Conservation (phyloP, 2,113 vertebrate species). For the Podiceps cristatus region DNA sequence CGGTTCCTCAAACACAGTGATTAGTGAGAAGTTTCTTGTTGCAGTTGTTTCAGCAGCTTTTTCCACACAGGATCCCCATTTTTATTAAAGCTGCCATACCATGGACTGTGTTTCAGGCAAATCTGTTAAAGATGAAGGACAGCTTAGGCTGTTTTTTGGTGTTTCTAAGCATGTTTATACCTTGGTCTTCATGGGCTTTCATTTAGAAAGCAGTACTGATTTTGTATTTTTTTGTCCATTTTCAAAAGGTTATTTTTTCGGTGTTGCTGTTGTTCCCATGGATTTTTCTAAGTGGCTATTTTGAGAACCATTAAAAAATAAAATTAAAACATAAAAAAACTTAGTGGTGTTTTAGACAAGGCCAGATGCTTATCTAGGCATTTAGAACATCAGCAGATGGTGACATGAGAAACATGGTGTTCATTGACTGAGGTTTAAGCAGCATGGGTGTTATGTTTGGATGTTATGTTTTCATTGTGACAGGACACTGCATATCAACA, state of each 20-base stretch:
- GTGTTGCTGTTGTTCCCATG: background rate
- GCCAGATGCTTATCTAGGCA: constrained; percentile 34
- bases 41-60: background rate
- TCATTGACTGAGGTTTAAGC: background rate
- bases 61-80: background rate
- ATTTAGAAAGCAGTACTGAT: background rate
- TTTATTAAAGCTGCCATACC: background rate
- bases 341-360: background rate
- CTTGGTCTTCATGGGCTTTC: background rate
- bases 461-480: background rate
- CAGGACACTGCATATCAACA: background rate
- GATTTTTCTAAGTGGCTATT: background rate
- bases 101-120: background rate
- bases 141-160: background rate
- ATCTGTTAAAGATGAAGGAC: background rate
- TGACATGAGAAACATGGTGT: background rate
- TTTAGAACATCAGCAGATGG: background rate
- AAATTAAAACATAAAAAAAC: background rate
- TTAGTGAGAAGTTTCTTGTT: background rate
- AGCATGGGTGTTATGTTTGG: background rate
- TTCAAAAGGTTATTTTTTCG: background rate
- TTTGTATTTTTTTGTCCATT: background rate
- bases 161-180: background rate
- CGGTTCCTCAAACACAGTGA: background rate
- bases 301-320: background rate